Evolutionary conservation across 2,113 vertebrate species (phyloP), one percentile per base, ranked within the genome.

Genomic region (Meles meles): DNA sequence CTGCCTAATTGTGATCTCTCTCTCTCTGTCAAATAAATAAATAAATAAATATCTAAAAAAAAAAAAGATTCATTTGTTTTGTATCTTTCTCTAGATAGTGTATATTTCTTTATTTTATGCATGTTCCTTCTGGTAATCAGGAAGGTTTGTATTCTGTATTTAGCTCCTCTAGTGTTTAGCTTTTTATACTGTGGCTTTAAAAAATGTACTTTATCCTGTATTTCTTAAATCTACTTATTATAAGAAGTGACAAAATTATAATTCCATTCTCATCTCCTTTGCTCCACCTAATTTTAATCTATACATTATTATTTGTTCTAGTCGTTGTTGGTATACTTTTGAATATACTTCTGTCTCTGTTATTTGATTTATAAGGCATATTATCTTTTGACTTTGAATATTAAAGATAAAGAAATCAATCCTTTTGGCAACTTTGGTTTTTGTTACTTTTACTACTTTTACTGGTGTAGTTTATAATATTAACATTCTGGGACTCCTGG

Each of bases 331-430:
- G 67, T 87, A n/a, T 91, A 69, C 34, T 79, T 86, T 69, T 77
- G 14, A 92, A 87, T 95, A 72, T 63, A 81, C 42, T 80, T 86
- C 17, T 86, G 1, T 86, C 49, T 86, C 82, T 95, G 9, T 92
- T 72, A 81, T 8, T 87, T 87, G 63, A 80, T 42, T 71, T 85
- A 59, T 85, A 84, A 84, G 17, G 67, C 65, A 84, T 77, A 37
- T 44, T 90, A 47, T 79, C 34, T 91, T 76, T 85, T 95, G 39
- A 59, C 61, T 5, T 39, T 71, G 71, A 7, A 69, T 79, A 25
- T 13, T 91, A 86, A 85, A 95, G n/a, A 77, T 84, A 67, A 95
- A 59, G 79, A 95, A 67, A 91, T 86, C 49, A 86, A 91, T 61
- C 27, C 31, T 61, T 86, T 91, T 61, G 52, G n/a, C 2, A 74